Evolutionary conservation across 2,888 invertebrate genomes (phyloP).

Genomic region (Rotaria macrura): DNA sequence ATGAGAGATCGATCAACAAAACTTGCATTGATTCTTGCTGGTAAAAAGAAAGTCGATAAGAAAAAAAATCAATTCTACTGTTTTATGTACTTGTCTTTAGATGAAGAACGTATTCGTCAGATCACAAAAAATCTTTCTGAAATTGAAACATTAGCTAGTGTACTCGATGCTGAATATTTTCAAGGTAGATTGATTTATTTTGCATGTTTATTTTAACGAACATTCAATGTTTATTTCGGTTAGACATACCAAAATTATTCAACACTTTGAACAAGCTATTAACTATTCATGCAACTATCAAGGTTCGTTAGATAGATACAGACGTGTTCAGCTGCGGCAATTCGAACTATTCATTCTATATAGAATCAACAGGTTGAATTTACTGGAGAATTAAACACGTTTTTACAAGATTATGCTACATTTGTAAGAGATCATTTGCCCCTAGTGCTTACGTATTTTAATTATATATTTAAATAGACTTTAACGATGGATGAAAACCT

Average conservation of each 20-base stretch:
- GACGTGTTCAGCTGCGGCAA: neutral
- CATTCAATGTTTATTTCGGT: neutral
- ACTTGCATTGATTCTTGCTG: neutral
- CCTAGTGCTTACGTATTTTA: neutral
- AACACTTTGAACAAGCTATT: neutral
- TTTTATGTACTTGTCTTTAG: no score
- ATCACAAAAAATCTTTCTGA: neutral
- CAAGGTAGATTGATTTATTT: neutral
- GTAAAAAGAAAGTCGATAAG: neutral
- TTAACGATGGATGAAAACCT: slow-evolving; percentile 12
- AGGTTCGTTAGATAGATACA: neutral
- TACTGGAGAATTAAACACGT: neutral
- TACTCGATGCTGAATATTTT: neutral
- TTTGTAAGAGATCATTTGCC: neutral
- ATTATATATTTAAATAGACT: neutral
- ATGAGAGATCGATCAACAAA: neutral
- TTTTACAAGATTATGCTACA: slow-evolving; percentile 17
- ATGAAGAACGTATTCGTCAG: neutral
- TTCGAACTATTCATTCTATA: neutral
- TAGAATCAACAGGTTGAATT: neutral
- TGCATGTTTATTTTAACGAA: neutral
- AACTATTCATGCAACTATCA: neutral
- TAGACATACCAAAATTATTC: slow-evolving; percentile 6
- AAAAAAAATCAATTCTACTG: no score
- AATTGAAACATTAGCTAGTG: neutral